Evolutionary conservation across 2,797 vertebrate species (phyloP).

Genomic region (Taenioides sp.): DNA sequence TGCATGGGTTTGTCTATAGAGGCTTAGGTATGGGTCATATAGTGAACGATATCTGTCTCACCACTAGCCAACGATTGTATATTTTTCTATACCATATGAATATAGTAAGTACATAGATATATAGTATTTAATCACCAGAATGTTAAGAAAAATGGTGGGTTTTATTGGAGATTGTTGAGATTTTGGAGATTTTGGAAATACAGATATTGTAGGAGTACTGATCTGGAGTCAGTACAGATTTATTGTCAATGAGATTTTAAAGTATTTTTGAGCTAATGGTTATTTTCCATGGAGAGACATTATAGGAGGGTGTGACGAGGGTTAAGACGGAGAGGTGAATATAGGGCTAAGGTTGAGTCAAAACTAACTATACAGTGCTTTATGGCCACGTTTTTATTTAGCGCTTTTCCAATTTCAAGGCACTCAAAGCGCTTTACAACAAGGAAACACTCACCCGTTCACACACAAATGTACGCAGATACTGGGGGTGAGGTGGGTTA

Average conservation of each 20-base stretch:
- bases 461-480: too few relatives aligned
- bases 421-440: too few relatives aligned
- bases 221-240: slow-evolving; percentile 41
- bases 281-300: slow-evolving; percentile 15
- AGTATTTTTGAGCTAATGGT: slow-evolving; percentile 41
- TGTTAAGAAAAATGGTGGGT: slow-evolving; percentile 57
- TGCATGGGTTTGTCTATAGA: slow-evolving; percentile 61
- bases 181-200: slow-evolving; percentile 27
- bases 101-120: slow-evolving; percentile 67
- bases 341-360: background rate
- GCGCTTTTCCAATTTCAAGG: too few relatives aligned
- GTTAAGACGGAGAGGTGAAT: slow-evolving; percentile 4
- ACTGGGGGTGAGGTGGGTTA: too few relatives aligned
- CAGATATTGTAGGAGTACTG: slow-evolving; percentile 35
- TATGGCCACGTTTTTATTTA: too few relatives aligned
- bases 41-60: slow-evolving; percentile 68
- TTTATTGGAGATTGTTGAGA: slow-evolving; percentile 65
- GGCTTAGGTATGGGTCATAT: slow-evolving; percentile 60
- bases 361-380: background rate
- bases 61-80: slow-evolving; percentile 78
- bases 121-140: slow-evolving; percentile 73
- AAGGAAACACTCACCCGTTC: too few relatives aligned
- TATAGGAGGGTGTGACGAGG: background rate
- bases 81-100: slow-evolving; percentile 74
- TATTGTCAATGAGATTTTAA: slow-evolving; percentile 37